Percentiles rank a stretch among this genome's conserved stretches.
phyloP scores from a whole-genome alignment of 92 coral and sea anemone genomes.

The Phenganax stokvisi region DNA sequence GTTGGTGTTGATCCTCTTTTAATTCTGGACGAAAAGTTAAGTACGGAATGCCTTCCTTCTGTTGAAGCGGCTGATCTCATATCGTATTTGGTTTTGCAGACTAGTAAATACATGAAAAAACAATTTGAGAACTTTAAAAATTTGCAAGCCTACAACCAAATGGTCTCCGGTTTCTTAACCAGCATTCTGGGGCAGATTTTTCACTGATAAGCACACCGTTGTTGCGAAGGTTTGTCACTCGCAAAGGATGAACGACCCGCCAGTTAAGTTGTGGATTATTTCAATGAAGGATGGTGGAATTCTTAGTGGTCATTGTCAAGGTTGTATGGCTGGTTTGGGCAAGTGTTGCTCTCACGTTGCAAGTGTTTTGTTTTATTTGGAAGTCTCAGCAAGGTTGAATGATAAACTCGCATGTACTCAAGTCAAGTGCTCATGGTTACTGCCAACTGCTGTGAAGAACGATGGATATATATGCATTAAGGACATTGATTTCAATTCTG shows the following conservation, averaged over 20 bases:
- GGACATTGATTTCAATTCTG: no score
- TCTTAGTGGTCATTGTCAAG: background rate
- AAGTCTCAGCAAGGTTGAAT: no score
- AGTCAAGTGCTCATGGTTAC: no score
- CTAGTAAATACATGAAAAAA: constrained; percentile 17
- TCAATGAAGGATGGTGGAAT: background rate
- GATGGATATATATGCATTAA: no score
- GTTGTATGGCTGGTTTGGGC: constrained; percentile 10
- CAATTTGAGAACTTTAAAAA: constrained; percentile 17
- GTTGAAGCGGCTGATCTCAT: constrained; percentile 15
- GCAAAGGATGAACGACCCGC: constrained; percentile 44
- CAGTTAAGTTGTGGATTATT: constrained; percentile 26
- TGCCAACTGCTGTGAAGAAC: no score
- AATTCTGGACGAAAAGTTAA: constrained; percentile 25
- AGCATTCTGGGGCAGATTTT: constrained; percentile 12
- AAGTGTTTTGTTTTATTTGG: no score
- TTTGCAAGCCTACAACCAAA: constrained; percentile 12
- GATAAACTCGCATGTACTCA: no score
- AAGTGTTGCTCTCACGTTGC: background rate
- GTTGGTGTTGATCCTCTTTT: constrained; percentile 43
- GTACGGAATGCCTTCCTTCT: constrained; percentile 22
- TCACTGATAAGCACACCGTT: constrained; percentile 22
- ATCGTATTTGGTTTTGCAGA: constrained; percentile 22
- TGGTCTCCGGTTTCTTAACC: constrained; percentile 23
- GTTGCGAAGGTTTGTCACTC: constrained; percentile 36